These are phyloP conservation scores for Panzeria rudis DNA, from an alignment of 2,888 invertebrate genomes.

Conservation along the genomic window DNA sequence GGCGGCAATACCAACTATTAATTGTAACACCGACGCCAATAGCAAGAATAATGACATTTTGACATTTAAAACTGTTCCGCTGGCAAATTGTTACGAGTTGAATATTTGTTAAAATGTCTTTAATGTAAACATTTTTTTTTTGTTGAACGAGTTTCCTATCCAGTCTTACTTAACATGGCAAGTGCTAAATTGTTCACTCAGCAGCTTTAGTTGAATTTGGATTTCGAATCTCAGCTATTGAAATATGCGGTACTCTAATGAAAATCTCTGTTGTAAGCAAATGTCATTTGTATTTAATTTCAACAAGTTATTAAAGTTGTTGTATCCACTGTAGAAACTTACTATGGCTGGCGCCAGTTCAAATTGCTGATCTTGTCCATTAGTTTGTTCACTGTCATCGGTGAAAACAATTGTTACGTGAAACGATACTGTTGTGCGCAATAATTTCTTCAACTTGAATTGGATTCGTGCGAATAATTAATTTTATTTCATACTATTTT, in stretches of 20 bases:
- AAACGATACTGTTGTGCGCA: conserved; percentile 26
- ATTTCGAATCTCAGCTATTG: conserved; percentile 51
- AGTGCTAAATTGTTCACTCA: conserved; percentile 55
- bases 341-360: conserved; percentile 66
- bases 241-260: conserved; percentile 24
- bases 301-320: conserved; percentile 66
- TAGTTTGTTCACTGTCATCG: conserved; percentile 46
- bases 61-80: conserved; percentile 58
- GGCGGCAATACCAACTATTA: conserved; percentile 35
- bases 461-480: conserved; percentile 49
- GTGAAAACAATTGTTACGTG: conserved; percentile 34
- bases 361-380: conserved; percentile 52
- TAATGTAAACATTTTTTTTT: neutral
- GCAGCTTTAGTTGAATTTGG: conserved; percentile 36
- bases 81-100: conserved; percentile 48
- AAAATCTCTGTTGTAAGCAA: conserved; percentile 54
- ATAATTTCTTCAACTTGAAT: conserved; percentile 39
- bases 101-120: conserved; percentile 36
- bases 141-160: neutral
- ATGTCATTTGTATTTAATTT: conserved; percentile 72
- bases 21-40: conserved; percentile 60
- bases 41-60: conserved; percentile 60
- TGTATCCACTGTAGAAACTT: conserved; percentile 27
- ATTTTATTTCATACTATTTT: conserved; percentile 10
- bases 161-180: conserved; percentile 30